Conservation (phyloP, 2,888 invertebrate genomes). For the Ganaspis brasiliensis region DNA sequence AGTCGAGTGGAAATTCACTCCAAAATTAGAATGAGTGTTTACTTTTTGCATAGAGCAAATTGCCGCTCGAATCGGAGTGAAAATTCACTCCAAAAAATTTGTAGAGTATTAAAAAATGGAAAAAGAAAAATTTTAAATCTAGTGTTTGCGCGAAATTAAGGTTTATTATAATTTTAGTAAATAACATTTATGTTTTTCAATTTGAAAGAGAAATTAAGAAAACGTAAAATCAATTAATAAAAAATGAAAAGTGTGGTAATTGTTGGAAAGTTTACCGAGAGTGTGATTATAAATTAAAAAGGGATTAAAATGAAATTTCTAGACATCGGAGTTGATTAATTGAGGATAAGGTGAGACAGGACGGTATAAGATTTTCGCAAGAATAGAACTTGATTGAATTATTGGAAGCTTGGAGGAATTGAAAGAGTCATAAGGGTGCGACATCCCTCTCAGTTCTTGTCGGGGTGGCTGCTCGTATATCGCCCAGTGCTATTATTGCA, state of each 20-base stretch:
- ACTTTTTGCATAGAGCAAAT: no score
- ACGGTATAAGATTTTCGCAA: constrained; percentile 8
- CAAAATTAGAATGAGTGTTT: no score
- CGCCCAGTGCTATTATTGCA: constrained; percentile 61
- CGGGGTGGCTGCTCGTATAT: constrained; percentile 8
- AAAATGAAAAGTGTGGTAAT: not conserved
- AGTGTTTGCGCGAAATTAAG: no score
- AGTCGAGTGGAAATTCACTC: no score
- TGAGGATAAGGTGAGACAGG: not conserved
- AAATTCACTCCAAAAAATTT: no score
- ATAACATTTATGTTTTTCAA: no score
- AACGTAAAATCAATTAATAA: no score
- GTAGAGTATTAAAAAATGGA: no score
- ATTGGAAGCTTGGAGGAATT: not conserved
- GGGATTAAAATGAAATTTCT: constrained; percentile 8
- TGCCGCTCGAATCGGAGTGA: no score
- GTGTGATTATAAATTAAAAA: not conserved
- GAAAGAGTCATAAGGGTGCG: constrained; percentile 2
- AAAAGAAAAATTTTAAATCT: no score
- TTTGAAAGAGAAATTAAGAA: no score
- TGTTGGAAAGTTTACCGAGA: not conserved
- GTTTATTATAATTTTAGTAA: no score
- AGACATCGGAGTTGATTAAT: constrained; percentile 23
- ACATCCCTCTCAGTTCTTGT: not conserved
- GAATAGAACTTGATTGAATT: constrained; percentile 14